Percentiles rank a stretch among this genome's conserved stretches.
These are phyloP conservation scores for Eublepharis macularius DNA, from an alignment of 2,113 vertebrate genomes.

Conservation along the genomic window DNA sequence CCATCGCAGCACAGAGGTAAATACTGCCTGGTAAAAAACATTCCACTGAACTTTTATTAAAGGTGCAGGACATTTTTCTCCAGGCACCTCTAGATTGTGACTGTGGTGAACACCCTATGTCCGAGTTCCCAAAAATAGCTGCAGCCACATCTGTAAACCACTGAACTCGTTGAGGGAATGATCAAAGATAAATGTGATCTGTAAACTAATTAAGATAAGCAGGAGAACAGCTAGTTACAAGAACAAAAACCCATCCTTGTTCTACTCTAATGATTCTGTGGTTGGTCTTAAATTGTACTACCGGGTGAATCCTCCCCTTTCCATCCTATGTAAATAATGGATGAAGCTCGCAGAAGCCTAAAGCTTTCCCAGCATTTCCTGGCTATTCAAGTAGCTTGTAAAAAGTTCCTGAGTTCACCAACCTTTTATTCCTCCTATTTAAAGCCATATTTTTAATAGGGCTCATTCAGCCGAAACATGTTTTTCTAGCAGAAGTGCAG, in stretches of 20 bases:
- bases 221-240: neutral
- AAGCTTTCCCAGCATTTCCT: neutral
- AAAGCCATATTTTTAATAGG: constrained; percentile 32
- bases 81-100: too few species aligned
- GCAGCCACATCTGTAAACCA: too few species aligned
- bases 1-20: too few species aligned
- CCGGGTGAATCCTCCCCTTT: neutral
- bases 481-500: constrained; percentile 38
- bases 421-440: constrained; percentile 35
- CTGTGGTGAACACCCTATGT: too few species aligned
- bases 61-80: too few species aligned
- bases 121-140: too few species aligned
- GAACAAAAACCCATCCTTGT: neutral
- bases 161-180: neutral
- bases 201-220: neutral
- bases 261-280: neutral
- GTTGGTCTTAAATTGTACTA: neutral
- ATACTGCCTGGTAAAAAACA: too few species aligned
- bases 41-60: too few species aligned
- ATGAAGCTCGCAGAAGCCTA: neutral
- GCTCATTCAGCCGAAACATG: constrained; percentile 35
- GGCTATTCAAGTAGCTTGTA: neutral
- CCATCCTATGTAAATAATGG: constrained; percentile 8
- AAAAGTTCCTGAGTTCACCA: constrained; percentile 19
- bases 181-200: neutral